These are phyloP conservation scores for Stichopus chloronotus DNA, from an alignment of 35 echinoderm and acorn worm genomes.

Conservation along the genomic window DNA sequence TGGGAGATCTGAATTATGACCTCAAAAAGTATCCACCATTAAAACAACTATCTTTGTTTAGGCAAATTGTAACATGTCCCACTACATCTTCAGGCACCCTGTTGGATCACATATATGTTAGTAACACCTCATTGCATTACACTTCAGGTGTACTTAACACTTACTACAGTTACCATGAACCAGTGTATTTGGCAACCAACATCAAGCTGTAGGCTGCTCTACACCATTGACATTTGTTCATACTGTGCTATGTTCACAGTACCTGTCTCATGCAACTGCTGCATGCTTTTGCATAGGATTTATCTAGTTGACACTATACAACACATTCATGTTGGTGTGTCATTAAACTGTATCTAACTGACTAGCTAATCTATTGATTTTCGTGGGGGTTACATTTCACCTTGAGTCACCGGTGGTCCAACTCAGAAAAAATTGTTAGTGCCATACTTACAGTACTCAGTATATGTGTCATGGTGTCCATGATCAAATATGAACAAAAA, in stretches of 20 bases:
- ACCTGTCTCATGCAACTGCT: background rate
- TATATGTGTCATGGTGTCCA: background rate
- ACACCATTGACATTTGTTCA: background rate
- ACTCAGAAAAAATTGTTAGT: no score
- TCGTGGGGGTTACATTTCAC: no score
- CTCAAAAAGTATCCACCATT: background rate
- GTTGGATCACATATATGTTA: background rate
- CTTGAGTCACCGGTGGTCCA: no score
- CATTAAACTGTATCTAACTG: background rate
- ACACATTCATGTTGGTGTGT: no score
- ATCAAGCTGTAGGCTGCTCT: background rate
- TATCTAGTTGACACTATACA: background rate
- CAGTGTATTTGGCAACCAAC: background rate
- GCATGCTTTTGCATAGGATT: background rate
- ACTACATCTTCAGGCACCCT: background rate
- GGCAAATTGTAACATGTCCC: background rate
- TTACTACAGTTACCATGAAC: no score
- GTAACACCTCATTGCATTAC: background rate
- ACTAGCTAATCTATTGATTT: background rate
- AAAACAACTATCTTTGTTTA: background rate
- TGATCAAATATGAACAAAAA: background rate
- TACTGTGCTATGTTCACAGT: background rate
- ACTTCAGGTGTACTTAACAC: background rate
- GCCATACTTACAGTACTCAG: no score
- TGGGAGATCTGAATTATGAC: conserved; percentile 27